phyloP scores from a whole-genome alignment of 2,113 vertebrate species.

The Lasiurus cinereus region DNA sequence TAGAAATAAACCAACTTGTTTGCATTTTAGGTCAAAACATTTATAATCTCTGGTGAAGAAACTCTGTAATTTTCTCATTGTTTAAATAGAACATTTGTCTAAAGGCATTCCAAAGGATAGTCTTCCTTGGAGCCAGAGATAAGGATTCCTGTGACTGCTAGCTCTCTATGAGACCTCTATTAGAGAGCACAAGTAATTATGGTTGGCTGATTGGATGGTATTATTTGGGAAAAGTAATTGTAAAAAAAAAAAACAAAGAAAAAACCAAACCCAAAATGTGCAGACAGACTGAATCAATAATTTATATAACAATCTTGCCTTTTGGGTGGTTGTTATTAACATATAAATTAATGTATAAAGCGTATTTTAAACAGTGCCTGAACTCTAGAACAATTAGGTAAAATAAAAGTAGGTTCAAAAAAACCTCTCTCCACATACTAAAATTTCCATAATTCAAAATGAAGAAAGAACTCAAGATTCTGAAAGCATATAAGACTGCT shows the following conservation, averaged over 20 bases:
- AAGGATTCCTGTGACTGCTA: slow-evolving; percentile 67
- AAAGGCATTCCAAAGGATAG: slow-evolving; percentile 64
- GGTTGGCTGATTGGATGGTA: slow-evolving; percentile 69
- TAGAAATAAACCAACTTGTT: slow-evolving; percentile 77
- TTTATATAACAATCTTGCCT: slow-evolving; percentile 67
- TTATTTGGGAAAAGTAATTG: slow-evolving; percentile 80
- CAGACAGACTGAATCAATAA: slow-evolving; percentile 71
- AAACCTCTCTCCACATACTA: background rate
- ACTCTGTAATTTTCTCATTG: slow-evolving; percentile 76
- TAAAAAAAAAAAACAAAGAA: slow-evolving; percentile 66
- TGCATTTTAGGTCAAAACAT: slow-evolving; percentile 66
- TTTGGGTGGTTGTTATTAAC: slow-evolving; percentile 64
- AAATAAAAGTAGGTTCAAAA: slow-evolving; percentile 37
- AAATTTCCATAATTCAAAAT: slow-evolving; percentile 15
- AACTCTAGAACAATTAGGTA: slow-evolving; percentile 47
- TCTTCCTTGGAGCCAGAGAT: slow-evolving; percentile 66
- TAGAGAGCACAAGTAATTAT: slow-evolving; percentile 74
- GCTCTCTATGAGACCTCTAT: slow-evolving; percentile 62
- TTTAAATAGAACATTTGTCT: slow-evolving; percentile 67
- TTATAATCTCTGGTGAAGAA: slow-evolving; percentile 71
- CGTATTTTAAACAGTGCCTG: background rate
- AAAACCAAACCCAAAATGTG: slow-evolving; percentile 66
- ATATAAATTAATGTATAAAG: slow-evolving; percentile 71
- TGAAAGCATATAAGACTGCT: background rate
- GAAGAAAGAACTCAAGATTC: slow-evolving; percentile 31